A percentile compares a stretch with the other conserved stretches of the same genome.
Conservation (phyloP, 2,113 vertebrate genomes). For the Cottus gobio region DNA sequence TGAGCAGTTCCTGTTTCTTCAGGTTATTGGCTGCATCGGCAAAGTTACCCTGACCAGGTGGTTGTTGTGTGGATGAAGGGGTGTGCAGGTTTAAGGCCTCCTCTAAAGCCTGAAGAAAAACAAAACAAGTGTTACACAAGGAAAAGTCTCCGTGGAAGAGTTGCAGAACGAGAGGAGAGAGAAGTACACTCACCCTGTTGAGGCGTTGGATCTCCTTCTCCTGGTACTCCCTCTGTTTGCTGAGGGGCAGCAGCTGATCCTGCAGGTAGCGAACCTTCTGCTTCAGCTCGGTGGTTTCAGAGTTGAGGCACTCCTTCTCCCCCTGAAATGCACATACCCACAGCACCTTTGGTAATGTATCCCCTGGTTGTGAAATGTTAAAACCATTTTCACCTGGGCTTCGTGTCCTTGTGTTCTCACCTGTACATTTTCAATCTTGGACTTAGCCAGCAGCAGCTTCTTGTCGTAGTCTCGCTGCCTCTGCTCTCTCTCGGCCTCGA, state of each 20-base stretch:
- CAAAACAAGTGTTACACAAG: constrained; percentile 12
- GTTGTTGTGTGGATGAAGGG: constrained; percentile 83
- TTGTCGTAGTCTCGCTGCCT: constrained; percentile 97
- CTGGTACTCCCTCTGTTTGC: constrained; percentile 94
- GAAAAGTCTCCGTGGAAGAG: not conserved
- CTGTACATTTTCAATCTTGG: constrained; percentile 96
- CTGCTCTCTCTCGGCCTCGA: constrained; percentile 92
- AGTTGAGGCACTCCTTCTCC: constrained; percentile 90
- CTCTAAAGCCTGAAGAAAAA: constrained; percentile 88
- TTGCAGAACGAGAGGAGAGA: not conserved
- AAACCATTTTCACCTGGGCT: not conserved
- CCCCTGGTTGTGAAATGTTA: not conserved
- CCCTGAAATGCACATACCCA: constrained; percentile 78
- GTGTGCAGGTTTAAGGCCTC: constrained; percentile 92
- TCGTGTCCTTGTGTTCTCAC: constrained; percentile 62
- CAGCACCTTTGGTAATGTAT: not conserved
- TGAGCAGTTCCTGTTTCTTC: constrained; percentile 92
- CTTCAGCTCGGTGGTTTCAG: constrained; percentile 91
- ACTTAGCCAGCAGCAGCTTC: constrained; percentile 95
- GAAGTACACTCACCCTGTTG: constrained; percentile 86
- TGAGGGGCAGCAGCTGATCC: constrained; percentile 92
- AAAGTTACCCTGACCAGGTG: constrained; percentile 79
- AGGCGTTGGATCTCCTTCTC: constrained; percentile 97
- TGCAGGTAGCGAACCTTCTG: constrained; percentile 93
- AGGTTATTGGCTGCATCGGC: constrained; percentile 82